Evolutionary conservation across 2,888 invertebrate species (phyloP).

Genomic region (Idaea straminata): DNA sequence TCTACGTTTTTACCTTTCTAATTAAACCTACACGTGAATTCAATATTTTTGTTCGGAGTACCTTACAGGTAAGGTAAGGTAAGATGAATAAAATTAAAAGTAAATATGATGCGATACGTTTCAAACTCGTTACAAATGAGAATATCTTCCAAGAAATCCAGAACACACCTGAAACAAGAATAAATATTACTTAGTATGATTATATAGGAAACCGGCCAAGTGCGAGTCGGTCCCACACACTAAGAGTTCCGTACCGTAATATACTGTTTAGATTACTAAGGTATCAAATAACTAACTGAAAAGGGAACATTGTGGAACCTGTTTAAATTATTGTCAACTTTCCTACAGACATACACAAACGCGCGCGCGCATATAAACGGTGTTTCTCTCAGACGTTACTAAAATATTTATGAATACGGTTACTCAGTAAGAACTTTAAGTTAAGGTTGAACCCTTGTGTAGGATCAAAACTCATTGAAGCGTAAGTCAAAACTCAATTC

Average conservation of each 20-base stretch:
- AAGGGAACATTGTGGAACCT: background rate
- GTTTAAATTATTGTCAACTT: background rate
- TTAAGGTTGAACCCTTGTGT: background rate
- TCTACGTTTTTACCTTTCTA: no score
- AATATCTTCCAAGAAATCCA: background rate
- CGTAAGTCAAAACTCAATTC: background rate
- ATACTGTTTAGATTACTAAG: no score
- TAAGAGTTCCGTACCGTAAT: no score
- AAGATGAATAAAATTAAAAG: conserved; percentile 9
- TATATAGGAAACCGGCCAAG: no score
- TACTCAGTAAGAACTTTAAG: background rate
- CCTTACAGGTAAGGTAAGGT: conserved; percentile 8
- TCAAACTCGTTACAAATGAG: background rate
- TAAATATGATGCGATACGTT: background rate
- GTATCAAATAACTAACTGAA: background rate
- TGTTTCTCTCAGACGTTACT: background rate
- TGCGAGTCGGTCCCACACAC: no score
- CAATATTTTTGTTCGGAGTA: no score
- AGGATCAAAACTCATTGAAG: background rate
- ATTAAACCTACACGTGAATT: no score
- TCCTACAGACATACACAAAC: background rate
- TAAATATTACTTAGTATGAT: background rate
- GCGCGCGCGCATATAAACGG: background rate
- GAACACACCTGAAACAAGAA: background rate
- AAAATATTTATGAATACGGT: conserved; percentile 11